phyloP scores from a whole-genome alignment of 2,797 vertebrate genomes.

The Geotrypetes seraphini region DNA sequence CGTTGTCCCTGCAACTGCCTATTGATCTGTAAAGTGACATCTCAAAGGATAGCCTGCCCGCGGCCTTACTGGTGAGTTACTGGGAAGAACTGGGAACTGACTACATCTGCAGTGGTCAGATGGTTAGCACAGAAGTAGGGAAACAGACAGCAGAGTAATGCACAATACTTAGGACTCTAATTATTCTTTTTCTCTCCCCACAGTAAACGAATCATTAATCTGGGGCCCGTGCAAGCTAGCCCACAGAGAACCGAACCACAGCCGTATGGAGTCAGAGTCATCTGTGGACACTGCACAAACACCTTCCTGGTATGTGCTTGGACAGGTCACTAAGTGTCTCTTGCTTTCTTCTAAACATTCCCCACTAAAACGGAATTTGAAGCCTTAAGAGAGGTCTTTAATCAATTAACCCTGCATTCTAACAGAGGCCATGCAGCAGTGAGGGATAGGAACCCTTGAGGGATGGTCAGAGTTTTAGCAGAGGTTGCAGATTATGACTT shows the following conservation, averaged over 20 bases:
- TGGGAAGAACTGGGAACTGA: background rate
- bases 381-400: no score
- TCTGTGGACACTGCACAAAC: slow-evolving; percentile 88
- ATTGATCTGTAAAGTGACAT: slow-evolving; percentile 90
- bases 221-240: slow-evolving; percentile 81
- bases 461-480: no score
- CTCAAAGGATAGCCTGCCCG: slow-evolving; percentile 87
- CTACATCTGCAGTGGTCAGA: no score
- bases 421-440: no score
- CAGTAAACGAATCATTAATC: slow-evolving; percentile 88
- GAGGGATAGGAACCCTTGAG: no score
- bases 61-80: slow-evolving; percentile 78
- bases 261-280: slow-evolving; percentile 77
- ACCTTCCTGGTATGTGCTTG: slow-evolving; percentile 88
- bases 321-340: no score
- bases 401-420: no score
- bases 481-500: no score
- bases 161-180: no score
- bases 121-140: no score
- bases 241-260: slow-evolving; percentile 82
- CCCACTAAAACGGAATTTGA: no score
- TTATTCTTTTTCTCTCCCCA: slow-evolving; percentile 3
- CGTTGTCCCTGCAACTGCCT: slow-evolving; percentile 91
- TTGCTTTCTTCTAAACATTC: no score
- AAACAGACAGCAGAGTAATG: background rate